phyloP scores from a whole-genome alignment of 2,797 vertebrate genomes.

The Manis javanica region DNA sequence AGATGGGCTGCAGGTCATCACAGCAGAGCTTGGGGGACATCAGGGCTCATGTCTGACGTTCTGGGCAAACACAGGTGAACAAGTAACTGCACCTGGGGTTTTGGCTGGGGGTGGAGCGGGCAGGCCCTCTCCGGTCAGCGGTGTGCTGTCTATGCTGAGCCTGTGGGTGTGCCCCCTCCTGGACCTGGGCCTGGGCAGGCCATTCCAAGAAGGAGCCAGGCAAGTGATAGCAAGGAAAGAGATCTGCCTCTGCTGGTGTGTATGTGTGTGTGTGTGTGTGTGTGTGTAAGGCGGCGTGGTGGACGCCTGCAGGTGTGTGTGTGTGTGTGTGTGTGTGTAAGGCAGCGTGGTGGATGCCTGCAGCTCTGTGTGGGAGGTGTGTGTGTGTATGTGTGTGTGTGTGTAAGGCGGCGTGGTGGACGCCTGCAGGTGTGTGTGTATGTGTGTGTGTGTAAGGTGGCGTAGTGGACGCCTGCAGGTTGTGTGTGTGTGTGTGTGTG shows the following conservation, averaged over 20 bases:
- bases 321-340: too few relatives aligned
- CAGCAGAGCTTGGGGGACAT: rapidly evolving
- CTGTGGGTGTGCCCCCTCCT: neutral
- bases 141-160: neutral
- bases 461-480: too few relatives aligned
- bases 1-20: rapidly evolving
- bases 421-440: too few relatives aligned
- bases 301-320: neutral
- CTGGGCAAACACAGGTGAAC: neutral
- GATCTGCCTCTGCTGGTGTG: rapidly evolving
- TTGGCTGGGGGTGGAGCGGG: neutral
- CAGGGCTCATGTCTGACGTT: rapidly evolving
- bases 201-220: neutral
- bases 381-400: too few relatives aligned
- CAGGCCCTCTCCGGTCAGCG: rapidly evolving
- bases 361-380: too few relatives aligned
- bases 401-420: too few relatives aligned
- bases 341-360: too few relatives aligned
- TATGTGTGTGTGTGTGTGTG: too few relatives aligned
- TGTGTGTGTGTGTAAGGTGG: too few relatives aligned
- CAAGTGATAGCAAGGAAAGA: neutral
- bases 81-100: rapidly evolving
- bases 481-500: too few relatives aligned
- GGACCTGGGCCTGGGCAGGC: neutral
- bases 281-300: neutral